A percentile compares a stretch with the other conserved stretches of the same genome.
Evolutionary conservation across 2,113 vertebrate species (phyloP).

Genomic region (Triplophysa dalaica): DNA sequence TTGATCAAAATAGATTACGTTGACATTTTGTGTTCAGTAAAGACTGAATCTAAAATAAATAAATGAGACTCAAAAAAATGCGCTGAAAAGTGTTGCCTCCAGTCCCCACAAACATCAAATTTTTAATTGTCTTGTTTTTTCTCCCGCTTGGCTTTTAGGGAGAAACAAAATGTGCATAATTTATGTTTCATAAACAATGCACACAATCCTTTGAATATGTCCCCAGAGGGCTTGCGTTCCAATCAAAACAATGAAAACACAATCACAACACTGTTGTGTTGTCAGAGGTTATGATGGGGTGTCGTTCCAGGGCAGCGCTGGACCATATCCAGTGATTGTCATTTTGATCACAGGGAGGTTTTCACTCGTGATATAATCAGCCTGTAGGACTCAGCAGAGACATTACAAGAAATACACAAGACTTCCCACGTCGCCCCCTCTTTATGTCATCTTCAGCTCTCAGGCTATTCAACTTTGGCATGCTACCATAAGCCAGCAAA

Average conservation of each 20-base stretch:
- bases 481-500: conserved; percentile 18
- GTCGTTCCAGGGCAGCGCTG: conserved; percentile 55
- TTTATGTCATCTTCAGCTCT: conserved; percentile 22
- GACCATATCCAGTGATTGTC: conserved; percentile 54
- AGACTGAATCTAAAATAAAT: too few species aligned
- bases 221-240: conserved; percentile 53
- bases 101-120: too few species aligned
- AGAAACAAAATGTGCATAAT: conserved; percentile 63
- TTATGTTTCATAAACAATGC: conserved; percentile 60
- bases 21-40: too few species aligned
- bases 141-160: conserved; percentile 52
- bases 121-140: conserved; percentile 29
- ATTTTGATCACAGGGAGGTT: conserved; percentile 56
- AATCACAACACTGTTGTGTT: conserved; percentile 52
- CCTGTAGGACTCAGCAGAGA: conserved; percentile 47
- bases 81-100: too few species aligned
- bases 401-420: conserved; percentile 24
- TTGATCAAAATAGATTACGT: too few species aligned
- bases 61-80: too few species aligned
- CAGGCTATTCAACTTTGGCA: conserved; percentile 18
- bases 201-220: conserved; percentile 26
- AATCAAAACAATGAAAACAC: conserved; percentile 65
- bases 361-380: conserved; percentile 48
- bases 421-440: conserved; percentile 16
- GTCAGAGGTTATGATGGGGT: conserved; percentile 52